Percentiles rank a stretch among this genome's conserved stretches.
Conservation (phyloP, 1,140 invertebrate genomes). For the Hylaeus volcanicus region DNA sequence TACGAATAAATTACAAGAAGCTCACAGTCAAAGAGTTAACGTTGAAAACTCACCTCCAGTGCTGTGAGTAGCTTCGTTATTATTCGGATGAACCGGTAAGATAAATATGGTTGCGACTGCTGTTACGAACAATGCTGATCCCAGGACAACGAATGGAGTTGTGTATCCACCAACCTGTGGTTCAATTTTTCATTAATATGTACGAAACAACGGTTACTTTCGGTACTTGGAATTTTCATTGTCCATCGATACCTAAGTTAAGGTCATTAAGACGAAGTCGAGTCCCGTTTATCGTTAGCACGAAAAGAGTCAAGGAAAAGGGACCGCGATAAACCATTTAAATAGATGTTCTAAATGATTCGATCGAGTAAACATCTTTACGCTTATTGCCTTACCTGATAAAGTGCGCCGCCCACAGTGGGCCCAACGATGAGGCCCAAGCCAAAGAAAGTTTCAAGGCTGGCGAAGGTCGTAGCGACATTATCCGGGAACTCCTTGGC, state of each 20-base stretch:
- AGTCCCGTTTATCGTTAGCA: not conserved
- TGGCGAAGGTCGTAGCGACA: slow-evolving; percentile 94
- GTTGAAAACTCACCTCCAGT: slow-evolving; percentile 82
- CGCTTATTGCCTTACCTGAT: slow-evolving; percentile 79
- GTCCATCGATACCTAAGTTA: too few relatives aligned
- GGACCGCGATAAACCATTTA: too few relatives aligned
- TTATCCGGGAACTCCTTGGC: slow-evolving; percentile 96
- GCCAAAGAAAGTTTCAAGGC: slow-evolving; percentile 94
- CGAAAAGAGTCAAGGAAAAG: not conserved
- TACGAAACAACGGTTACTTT: not conserved
- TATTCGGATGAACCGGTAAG: slow-evolving; percentile 84
- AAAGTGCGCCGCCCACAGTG: slow-evolving; percentile 90
- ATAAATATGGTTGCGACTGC: slow-evolving; percentile 88
- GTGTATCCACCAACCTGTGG: slow-evolving; percentile 89
- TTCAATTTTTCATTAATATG: not conserved
- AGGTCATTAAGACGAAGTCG: not conserved
- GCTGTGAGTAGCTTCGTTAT: slow-evolving; percentile 80
- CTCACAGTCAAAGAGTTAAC: not conserved
- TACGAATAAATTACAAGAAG: too few relatives aligned
- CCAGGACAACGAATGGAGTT: slow-evolving; percentile 92
- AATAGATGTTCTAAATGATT: too few relatives aligned
- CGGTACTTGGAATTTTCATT: too few relatives aligned
- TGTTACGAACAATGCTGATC: slow-evolving; percentile 87
- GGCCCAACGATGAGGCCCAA: slow-evolving; percentile 93
- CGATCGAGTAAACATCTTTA: not conserved